Percentiles rank a stretch among this genome's conserved stretches.
Evolutionary conservation across 2,888 invertebrate species (phyloP).

Genomic region (Nephrotoma flavescens): DNA sequence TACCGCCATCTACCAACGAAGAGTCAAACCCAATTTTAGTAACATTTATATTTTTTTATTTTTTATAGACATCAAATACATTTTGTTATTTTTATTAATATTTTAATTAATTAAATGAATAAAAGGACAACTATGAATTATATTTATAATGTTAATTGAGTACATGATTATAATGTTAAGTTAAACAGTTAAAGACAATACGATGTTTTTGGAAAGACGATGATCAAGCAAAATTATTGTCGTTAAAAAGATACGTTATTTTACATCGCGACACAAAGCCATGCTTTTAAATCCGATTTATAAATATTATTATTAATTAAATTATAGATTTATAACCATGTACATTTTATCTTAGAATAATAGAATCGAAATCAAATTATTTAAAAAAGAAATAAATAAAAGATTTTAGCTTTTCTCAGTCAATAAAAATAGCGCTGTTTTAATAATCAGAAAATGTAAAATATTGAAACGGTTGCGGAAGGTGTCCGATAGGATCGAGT

Average conservation of each 20-base stretch:
- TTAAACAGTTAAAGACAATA: neutral
- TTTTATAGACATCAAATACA: neutral
- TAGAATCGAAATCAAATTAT: neutral
- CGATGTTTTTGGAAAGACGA: neutral
- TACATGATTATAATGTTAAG: neutral
- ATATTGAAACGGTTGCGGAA: neutral
- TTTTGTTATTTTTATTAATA: neutral
- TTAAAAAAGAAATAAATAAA: neutral
- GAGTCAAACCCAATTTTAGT: neutral
- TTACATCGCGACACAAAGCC: neutral
- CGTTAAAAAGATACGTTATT: neutral
- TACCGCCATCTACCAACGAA: neutral
- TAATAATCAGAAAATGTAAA: neutral
- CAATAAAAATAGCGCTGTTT: neutral
- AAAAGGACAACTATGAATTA: neutral
- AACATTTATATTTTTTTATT: neutral
- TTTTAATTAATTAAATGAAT: neutral
- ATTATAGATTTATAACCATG: neutral
- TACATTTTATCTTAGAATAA: neutral
- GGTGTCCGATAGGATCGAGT: neutral
- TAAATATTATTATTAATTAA: neutral
- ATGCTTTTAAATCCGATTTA: neutral
- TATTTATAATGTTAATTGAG: neutral
- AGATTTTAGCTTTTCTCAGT: neutral
- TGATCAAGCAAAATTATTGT: neutral